Evolutionary conservation across 2,888 invertebrate species (phyloP), one percentile per base, ranked within the genome.

Genomic region (Dorcus hopei): DNA sequence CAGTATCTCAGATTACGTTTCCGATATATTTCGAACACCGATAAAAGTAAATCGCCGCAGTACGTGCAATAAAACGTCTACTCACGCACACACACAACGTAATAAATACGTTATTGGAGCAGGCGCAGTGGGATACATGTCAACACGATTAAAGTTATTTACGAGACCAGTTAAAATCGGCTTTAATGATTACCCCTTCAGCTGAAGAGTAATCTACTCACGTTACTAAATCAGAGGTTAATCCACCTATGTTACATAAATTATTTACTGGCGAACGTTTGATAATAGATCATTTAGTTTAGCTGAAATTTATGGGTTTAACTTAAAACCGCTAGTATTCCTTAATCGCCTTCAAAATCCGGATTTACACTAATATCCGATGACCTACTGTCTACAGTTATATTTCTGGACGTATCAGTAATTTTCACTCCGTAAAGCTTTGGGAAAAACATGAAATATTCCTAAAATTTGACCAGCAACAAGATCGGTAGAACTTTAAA

Each of bases 201-300:
- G 60, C 59, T 64, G 61, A 64, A 65, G 65, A 66, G 66, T 69
- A 69, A 69, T 67, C 69, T 64, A 68, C 67, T 68, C 62, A 60
- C 66, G 63, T 63, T 63, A 68, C 67, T 69, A 69, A 69, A 69
- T 69, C 69, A 69, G 66, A 68, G 68, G 67, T 68, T 69, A 69
- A 69, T 68, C 69, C 69, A 68, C 69, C 67, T 67, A 67, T 65
- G 68, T 65, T 66, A 62, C 67, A 68, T 69, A 68, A 67, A 67
- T 69, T 69, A 69, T 68, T 69, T 69, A 67, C 67, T 54, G 62
- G 61, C 61, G 65, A 64, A 55, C 52, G 56, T 59, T 55, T 64
- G 59, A 64, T 65, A 61, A 68, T 68, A 66, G 61, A 67, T 68
- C 69, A 69, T 68, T 68, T 65, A 59, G 64, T 65, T 62, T 61